Percentiles rank a stretch among this genome's conserved stretches.
Conservation (phyloP, 2,113 vertebrate genomes). For the Entomyzon cyanotis region DNA sequence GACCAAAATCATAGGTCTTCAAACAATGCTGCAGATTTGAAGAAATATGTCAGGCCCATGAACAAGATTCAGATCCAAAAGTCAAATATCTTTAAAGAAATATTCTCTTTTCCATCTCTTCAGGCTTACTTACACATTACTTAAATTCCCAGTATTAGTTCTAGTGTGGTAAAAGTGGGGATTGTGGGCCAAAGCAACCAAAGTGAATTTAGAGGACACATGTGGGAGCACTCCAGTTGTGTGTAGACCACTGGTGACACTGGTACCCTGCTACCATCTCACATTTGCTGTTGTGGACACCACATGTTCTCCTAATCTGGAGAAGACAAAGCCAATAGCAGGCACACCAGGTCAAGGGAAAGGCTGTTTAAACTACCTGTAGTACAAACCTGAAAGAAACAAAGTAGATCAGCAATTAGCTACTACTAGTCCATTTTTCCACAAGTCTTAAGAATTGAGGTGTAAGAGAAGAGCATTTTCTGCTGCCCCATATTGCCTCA, state of each 20-base stretch:
- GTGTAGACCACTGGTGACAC: not conserved
- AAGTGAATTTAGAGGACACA: not conserved
- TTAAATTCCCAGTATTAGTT: not conserved
- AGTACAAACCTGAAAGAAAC: not conserved
- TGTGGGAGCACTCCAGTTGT: not conserved
- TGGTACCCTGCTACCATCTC: not conserved
- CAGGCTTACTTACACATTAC: not conserved
- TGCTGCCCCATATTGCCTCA: not conserved
- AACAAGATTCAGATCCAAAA: not conserved
- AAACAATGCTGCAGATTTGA: not conserved
- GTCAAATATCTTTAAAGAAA: not conserved
- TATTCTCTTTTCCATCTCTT: not conserved
- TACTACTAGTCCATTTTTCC: not conserved
- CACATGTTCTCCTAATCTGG: fast-evolving
- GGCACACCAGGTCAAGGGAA: not conserved
- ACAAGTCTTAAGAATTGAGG: not conserved
- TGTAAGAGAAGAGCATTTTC: not conserved
- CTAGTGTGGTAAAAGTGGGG: not conserved
- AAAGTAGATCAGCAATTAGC: not conserved
- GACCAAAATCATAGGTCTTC: not conserved
- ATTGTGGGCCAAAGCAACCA: not conserved
- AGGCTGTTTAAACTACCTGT: not conserved
- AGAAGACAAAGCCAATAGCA: not conserved
- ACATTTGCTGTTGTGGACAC: not conserved
- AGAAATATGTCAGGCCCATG: not conserved